Conservation (phyloP, 2,113 vertebrate species). For the Cyprinodon tularosa region DNA sequence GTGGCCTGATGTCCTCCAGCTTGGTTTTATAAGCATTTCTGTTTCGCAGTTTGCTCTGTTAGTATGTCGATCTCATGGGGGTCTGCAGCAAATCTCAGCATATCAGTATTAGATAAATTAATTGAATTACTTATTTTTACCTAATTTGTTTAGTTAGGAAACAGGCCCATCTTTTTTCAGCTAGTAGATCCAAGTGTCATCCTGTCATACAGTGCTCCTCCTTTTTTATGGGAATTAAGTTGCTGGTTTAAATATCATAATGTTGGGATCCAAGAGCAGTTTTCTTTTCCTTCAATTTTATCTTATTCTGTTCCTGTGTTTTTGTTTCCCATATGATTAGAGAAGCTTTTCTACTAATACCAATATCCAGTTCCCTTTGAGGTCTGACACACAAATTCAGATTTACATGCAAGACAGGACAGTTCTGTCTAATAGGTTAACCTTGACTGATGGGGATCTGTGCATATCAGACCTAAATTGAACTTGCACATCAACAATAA, state of each 20-base stretch:
- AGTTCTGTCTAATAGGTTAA: too few relatives aligned
- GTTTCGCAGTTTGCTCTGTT: slow-evolving; percentile 8
- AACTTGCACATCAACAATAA: too few relatives aligned
- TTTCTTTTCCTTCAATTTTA: background rate
- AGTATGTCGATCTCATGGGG: slow-evolving; percentile 14
- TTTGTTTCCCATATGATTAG: background rate
- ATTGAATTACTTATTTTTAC: slow-evolving; percentile 19
- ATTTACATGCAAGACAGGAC: background rate
- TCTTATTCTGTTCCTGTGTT: background rate
- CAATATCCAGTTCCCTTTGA: background rate
- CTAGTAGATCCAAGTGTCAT: background rate
- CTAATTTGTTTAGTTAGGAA: slow-evolving; percentile 11
- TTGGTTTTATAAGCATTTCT: slow-evolving; percentile 46
- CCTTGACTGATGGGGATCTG: too few relatives aligned
- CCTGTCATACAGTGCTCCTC: background rate
- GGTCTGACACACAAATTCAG: background rate
- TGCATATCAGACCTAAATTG: too few relatives aligned
- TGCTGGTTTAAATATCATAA: background rate
- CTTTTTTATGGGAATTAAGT: background rate
- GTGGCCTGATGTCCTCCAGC: slow-evolving; percentile 40
- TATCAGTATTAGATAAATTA: too few relatives aligned
- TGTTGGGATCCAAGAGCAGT: background rate
- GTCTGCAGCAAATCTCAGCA: slow-evolving; percentile 3
- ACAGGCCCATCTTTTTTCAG: background rate
- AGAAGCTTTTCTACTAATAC: background rate